Evolutionary conservation across 2,113 vertebrate genomes (phyloP).

Genomic region (Sarotherodon lohbergeri): DNA sequence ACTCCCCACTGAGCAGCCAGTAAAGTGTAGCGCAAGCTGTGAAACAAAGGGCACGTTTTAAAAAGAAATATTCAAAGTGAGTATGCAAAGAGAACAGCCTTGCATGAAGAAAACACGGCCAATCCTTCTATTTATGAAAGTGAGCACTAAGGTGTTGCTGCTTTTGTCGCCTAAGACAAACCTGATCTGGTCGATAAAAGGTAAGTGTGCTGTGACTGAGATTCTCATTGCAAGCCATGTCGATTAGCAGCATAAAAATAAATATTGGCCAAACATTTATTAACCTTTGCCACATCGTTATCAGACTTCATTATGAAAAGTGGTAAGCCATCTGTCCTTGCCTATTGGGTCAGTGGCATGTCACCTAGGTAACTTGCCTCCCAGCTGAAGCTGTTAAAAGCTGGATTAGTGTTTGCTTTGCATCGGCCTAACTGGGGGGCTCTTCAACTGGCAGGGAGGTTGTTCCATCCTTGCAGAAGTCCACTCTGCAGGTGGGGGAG

Average conservation of each 20-base stretch:
- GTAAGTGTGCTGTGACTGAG: background rate
- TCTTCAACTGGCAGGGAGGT: too few species aligned
- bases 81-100: background rate
- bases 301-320: background rate
- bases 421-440: too few species aligned
- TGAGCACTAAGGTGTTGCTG: background rate
- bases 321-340: background rate
- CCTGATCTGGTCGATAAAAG: background rate
- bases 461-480: too few species aligned
- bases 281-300: background rate
- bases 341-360: background rate
- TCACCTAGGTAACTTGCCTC: slow-evolving; percentile 5
- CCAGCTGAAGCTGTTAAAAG: background rate
- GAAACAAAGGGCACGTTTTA: background rate
- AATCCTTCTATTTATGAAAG: background rate
- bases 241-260: background rate
- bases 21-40: background rate
- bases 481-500: too few species aligned
- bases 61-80: background rate
- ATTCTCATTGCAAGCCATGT: background rate
- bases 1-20: background rate
- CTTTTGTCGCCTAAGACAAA: background rate
- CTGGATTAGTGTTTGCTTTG: too few species aligned
- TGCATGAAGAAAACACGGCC: background rate
- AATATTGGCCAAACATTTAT: slow-evolving; percentile 17